These are phyloP conservation scores for Stegostoma tigrinum DNA, from an alignment of 2,113 vertebrate genomes.

Conservation along the genomic window DNA sequence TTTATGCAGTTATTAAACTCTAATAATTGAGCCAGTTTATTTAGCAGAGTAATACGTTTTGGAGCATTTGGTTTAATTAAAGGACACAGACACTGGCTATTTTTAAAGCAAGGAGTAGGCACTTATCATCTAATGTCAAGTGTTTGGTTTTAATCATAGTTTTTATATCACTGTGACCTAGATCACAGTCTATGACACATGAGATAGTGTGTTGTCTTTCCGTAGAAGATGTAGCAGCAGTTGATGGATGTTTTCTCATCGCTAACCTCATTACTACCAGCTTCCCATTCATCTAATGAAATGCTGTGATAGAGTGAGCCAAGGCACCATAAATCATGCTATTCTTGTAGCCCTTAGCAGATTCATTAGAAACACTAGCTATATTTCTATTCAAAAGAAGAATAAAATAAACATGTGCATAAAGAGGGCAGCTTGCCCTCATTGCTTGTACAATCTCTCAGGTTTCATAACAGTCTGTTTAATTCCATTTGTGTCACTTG, in stretches of 20 bases:
- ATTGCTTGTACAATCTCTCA: background rate
- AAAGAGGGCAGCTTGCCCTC: conserved; percentile 55
- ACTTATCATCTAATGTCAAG: conserved; percentile 69
- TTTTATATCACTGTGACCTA: conserved; percentile 70
- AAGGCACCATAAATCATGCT: conserved; percentile 74
- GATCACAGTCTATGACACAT: conserved; percentile 66
- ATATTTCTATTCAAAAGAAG: conserved; percentile 55
- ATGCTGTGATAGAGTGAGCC: conserved; percentile 70
- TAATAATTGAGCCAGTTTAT: conserved; percentile 63
- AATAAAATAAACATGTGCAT: conserved; percentile 45
- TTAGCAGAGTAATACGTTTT: conserved; percentile 59
- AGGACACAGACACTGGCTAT: conserved; percentile 59
- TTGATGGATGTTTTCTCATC: conserved; percentile 80
- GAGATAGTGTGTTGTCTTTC: conserved; percentile 68
- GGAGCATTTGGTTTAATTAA: conserved; percentile 70
- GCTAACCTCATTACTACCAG: conserved; percentile 77
- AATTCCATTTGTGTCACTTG: conserved; percentile 8
- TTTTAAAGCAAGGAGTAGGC: conserved; percentile 54
- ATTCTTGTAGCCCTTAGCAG: conserved; percentile 62
- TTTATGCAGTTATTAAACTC: conserved; percentile 64
- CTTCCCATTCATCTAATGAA: conserved; percentile 83
- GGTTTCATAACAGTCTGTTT: background rate
- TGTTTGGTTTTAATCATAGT: conserved; percentile 67
- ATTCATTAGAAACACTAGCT: conserved; percentile 73
- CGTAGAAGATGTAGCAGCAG: conserved; percentile 61